Evolutionary conservation across 2,113 vertebrate species (phyloP).

Genomic region (Vulpes lagopus): DNA sequence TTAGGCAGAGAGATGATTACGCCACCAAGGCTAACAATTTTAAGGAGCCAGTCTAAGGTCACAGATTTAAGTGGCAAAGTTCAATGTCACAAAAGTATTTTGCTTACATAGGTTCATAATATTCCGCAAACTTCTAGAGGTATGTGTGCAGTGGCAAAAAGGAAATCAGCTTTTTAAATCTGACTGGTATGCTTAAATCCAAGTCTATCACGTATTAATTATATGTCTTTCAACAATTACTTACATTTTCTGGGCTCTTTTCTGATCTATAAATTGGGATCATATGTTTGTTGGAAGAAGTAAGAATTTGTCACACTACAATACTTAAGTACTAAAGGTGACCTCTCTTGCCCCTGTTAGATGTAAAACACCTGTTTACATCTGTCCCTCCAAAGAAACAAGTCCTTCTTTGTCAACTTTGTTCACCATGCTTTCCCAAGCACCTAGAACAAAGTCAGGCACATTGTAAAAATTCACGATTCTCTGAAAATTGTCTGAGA

Average conservation of each 20-base stretch:
- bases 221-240: background rate
- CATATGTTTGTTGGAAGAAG: background rate
- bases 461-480: background rate
- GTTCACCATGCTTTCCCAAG: background rate
- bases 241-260: background rate
- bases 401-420: background rate
- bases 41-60: background rate
- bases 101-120: background rate
- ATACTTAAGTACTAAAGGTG: background rate
- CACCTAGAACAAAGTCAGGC: background rate
- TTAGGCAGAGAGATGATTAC: slow-evolving; percentile 13
- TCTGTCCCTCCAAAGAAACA: background rate
- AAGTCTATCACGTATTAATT: background rate
- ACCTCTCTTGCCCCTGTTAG: background rate
- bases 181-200: background rate
- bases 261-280: background rate
- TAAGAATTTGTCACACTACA: background rate
- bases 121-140: background rate
- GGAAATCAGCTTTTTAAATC: background rate
- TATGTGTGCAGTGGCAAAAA: background rate
- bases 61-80: background rate
- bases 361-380: background rate
- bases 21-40: background rate
- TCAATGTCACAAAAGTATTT: background rate
- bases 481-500: background rate